A percentile compares a stretch with the other conserved stretches of the same genome.
These are phyloP conservation scores for Actias luna DNA, from an alignment of 2,888 invertebrate species.

Conservation along the genomic window DNA sequence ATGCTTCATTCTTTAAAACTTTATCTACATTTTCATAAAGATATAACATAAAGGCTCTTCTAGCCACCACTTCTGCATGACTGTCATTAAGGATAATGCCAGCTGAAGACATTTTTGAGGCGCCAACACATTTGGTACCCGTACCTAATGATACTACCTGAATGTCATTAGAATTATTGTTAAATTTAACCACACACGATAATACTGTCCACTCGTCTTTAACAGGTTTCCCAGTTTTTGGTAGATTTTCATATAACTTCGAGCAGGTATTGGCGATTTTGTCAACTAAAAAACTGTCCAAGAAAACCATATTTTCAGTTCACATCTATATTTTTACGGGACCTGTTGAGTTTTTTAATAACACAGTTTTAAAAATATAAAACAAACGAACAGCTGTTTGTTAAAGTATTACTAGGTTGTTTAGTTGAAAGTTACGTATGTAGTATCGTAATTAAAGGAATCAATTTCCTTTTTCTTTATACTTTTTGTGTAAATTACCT, in stretches of 20 bases:
- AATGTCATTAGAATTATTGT: conserved; percentile 48
- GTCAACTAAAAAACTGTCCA: conserved; percentile 56
- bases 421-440: too few species aligned
- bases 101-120: conserved; percentile 81
- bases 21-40: conserved; percentile 84
- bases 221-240: conserved; percentile 91
- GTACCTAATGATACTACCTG: conserved; percentile 92
- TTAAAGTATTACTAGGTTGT: too few species aligned
- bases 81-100: conserved; percentile 93
- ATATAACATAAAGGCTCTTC: conserved; percentile 91
- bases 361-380: too few species aligned
- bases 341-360: too few species aligned
- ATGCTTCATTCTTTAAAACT: conserved; percentile 46
- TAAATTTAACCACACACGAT: conserved; percentile 85
- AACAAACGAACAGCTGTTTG: too few species aligned
- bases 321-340: not conserved
- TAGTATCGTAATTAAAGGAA: too few species aligned
- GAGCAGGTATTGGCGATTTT: conserved; percentile 82
- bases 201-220: conserved; percentile 91
- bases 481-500: too few species aligned
- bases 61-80: conserved; percentile 94
- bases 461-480: too few species aligned
- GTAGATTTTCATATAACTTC: conserved; percentile 82
- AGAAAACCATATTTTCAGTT: conserved; percentile 28
- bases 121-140: conserved; percentile 95